A percentile compares a stretch with the other conserved stretches of the same genome.
Conservation (phyloP, 2,113 vertebrate species). For the Corythoichthys haematopterus region DNA sequence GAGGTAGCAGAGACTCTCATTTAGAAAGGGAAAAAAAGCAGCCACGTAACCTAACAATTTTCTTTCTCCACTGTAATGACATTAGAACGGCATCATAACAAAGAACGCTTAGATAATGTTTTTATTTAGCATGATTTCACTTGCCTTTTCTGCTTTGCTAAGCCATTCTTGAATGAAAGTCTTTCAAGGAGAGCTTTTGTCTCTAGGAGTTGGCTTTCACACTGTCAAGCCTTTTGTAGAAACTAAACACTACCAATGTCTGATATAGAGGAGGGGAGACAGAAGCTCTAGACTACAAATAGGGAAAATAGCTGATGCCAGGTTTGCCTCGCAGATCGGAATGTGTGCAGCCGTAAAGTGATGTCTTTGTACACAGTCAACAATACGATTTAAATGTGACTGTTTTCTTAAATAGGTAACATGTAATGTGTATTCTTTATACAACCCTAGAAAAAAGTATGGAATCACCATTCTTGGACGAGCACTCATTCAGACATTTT, state of each 20-base stretch:
- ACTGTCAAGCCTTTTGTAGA: conserved; percentile 12
- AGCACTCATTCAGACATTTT: no score
- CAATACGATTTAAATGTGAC: background rate
- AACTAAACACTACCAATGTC: conserved; percentile 1
- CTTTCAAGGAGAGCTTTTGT: conserved; percentile 8
- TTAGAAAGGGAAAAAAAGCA: conserved; percentile 4
- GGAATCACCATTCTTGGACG: no score
- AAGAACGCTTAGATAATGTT: conserved; percentile 4
- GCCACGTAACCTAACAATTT: background rate
- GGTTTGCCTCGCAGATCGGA: background rate
- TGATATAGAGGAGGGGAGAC: background rate
- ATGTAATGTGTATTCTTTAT: no score
- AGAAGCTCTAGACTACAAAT: background rate
- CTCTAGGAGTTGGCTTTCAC: conserved; percentile 5
- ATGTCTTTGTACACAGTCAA: conserved; percentile 7
- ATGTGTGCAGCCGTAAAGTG: conserved; percentile 15
- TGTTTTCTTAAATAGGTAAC: conserved; percentile 5
- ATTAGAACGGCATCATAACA: conserved; percentile 5
- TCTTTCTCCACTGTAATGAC: background rate
- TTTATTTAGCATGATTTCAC: background rate
- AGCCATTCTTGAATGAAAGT: background rate
- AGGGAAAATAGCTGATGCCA: background rate
- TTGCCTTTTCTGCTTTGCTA: background rate
- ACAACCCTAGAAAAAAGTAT: no score
- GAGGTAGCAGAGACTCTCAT: conserved; percentile 8